Percentiles rank a stretch among this genome's conserved stretches.
Conservation (phyloP, 2,113 vertebrate species). For the Chaenogobius annularis region DNA sequence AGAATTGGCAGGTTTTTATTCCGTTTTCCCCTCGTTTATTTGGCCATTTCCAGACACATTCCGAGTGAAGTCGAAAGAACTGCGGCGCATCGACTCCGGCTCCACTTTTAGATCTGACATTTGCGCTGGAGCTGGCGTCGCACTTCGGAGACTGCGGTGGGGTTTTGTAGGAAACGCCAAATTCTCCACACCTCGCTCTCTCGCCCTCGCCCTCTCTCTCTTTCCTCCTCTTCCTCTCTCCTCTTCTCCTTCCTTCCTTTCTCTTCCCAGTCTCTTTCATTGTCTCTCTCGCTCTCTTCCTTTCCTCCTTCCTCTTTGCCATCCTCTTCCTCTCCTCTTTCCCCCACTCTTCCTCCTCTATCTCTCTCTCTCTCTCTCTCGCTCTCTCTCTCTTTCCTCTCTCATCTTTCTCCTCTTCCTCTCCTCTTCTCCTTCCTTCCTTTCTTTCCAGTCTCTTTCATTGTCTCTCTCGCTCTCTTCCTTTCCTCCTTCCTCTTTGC, state of each 20-base stretch:
- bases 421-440: neutral
- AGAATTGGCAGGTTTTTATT: no score
- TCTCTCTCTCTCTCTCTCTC: slow-evolving; percentile 19
- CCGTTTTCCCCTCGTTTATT: no score
- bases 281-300: neutral
- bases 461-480: neutral
- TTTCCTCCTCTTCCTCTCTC: neutral
- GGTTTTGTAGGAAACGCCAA: slow-evolving; percentile 36
- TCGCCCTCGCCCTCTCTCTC: neutral
- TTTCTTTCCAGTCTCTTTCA: slow-evolving; percentile 13
- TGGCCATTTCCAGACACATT: neutral
- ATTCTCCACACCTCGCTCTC: slow-evolving; percentile 38
- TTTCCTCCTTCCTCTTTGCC: no score
- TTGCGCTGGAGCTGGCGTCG: slow-evolving; percentile 17
- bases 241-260: neutral
- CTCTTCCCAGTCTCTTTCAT: slow-evolving; percentile 11
- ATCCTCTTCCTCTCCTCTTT: neutral
- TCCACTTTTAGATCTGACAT: slow-evolving; percentile 3
- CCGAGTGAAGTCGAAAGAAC: slow-evolving; percentile 4
- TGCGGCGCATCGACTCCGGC: slow-evolving; percentile 5
- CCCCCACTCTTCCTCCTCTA: neutral
- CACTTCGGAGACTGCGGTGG: slow-evolving; percentile 34
- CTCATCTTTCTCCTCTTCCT: neutral
- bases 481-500: no score
- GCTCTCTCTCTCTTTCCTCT: neutral